Percentiles rank a stretch among this genome's conserved stretches.
Conservation (phyloP, 92 coral and sea anemone species). For the Phenganax marumi region DNA sequence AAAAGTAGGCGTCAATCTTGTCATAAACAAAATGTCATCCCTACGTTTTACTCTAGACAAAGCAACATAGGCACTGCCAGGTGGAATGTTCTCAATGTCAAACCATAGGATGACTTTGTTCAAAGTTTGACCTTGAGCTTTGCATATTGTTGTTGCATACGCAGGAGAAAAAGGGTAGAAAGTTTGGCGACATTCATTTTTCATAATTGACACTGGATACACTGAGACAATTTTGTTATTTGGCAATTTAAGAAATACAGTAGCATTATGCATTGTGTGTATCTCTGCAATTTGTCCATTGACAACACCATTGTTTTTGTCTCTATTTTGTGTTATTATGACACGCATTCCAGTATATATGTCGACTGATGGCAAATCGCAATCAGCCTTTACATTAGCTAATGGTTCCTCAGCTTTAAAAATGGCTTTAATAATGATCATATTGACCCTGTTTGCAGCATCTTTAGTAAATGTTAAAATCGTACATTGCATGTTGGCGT, state of each 20-base stretch:
- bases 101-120: background rate
- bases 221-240: background rate
- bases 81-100: slow-evolving; percentile 12
- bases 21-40: background rate
- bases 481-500: background rate
- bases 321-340: slow-evolving; percentile 14
- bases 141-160: slow-evolving; percentile 24
- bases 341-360: slow-evolving; percentile 16
- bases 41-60: background rate
- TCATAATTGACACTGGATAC: background rate
- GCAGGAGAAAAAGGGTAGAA: background rate
- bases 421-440: background rate
- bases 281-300: background rate
- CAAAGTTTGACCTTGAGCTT: slow-evolving; percentile 18
- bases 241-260: background rate
- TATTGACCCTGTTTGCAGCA: background rate
- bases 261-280: background rate
- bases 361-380: background rate
- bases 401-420: background rate
- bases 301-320: background rate
- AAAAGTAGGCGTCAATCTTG: background rate
- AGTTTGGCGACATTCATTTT: background rate
- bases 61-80: slow-evolving; percentile 3
- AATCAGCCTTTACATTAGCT: background rate
- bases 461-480: slow-evolving; percentile 4